phyloP scores from a whole-genome alignment of 2,113 vertebrate genomes.

The Zosterops lateralis region DNA sequence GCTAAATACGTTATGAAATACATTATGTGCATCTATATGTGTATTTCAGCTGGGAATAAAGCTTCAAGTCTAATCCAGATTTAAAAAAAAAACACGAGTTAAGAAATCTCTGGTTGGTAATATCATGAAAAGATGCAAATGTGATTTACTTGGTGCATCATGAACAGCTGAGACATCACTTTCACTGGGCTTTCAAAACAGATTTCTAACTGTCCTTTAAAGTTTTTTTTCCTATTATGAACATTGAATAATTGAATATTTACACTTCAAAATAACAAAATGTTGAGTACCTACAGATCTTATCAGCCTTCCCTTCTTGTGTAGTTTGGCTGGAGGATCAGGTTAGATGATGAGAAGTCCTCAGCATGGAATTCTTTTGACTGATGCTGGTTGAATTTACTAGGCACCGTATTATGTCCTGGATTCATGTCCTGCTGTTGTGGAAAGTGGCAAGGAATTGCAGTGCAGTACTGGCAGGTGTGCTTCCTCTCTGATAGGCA shows the following conservation, averaged over 20 bases:
- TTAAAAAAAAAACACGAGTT: not conserved
- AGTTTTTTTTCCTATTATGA: not conserved
- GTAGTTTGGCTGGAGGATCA: accelerated
- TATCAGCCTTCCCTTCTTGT: not conserved
- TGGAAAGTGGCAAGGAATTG: not conserved
- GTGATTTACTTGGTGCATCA: accelerated
- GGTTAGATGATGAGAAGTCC: not conserved
- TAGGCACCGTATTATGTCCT: not conserved
- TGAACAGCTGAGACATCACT: not conserved
- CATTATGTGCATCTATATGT: not conserved
- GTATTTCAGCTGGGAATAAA: not conserved
- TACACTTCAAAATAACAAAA: not conserved
- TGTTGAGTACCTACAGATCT: accelerated
- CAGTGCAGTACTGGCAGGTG: not conserved
- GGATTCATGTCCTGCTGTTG: not conserved
- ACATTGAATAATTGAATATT: not conserved
- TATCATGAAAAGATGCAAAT: not conserved
- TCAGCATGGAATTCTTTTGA: not conserved
- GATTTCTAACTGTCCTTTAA: not conserved
- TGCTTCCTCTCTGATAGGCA: not conserved
- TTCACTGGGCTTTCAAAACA: not conserved
- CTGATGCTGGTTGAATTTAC: not conserved
- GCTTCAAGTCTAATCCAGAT: not conserved
- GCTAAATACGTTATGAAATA: not conserved
- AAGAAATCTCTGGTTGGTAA: not conserved